Base-by-base conservation (phyloP, 2,888 invertebrate genomes). In the Phasia obesa region DNA sequence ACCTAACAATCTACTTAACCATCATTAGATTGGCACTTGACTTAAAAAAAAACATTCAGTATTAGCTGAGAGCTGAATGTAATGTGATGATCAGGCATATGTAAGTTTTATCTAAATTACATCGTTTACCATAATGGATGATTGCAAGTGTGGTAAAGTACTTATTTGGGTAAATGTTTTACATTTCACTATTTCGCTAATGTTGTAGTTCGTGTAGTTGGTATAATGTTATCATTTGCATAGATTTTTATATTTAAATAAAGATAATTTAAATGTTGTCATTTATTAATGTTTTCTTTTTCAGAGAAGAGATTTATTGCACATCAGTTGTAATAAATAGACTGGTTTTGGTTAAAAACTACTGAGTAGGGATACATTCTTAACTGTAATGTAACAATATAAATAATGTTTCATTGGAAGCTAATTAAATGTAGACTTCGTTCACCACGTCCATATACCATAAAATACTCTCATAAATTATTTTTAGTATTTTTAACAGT, bases 21-120 rank as follows among this genome's bases (percentile, higher is more conserved):
- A 15, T 35, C 35, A 35, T 11, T 35, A 35, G 2, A 1, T 7
- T 6, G n/a, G 17, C n/a, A 0, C 19, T 47, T 6, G 44, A 7
- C 7, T 47, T 47, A 23, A 6, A 51, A 15, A 5, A 47, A 21
- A 47, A n/a, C 13, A 0, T 7, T 79, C 49, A 53, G 44, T 21
- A 73, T 55, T 73, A 31, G 35, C n/a, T 60, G 23, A 25, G 13
- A 47, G 11, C 44, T 55, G 35, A 42, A 19, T 70, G 73, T n/a
- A 47, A 62, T 73, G 25, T 74, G 83, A 75, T 79, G 78, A 83
- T 83, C 83, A 49, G 67, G 79, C 70, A 75, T n/a, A 83, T 79
- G 79, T 76, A 79, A 76, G 65, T 75, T 75, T 78, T 78, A 83
- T 67, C 79, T 75, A 79, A 83, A 83, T 83, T 79, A 83, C 79